These are phyloP conservation scores for Aphelenchoides avenae DNA, from an alignment of 1,140 invertebrate species.

Conservation along the genomic window DNA sequence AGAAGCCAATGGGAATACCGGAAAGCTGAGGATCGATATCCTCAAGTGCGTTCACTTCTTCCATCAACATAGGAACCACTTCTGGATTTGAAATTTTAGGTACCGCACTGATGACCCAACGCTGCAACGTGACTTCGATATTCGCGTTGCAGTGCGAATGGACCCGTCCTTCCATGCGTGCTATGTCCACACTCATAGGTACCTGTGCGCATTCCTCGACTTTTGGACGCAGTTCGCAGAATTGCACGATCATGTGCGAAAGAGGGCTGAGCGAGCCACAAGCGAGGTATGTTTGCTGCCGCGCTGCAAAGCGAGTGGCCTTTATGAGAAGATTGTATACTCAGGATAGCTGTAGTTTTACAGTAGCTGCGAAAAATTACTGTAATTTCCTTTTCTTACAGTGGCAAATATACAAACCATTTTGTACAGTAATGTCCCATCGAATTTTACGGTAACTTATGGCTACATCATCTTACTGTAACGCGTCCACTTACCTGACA, in stretches of 20 bases:
- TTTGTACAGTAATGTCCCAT: no score
- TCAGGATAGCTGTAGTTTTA: no score
- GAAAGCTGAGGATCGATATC: conserved; percentile 1
- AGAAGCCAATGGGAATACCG: no score
- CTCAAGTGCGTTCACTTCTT: conserved; percentile 4
- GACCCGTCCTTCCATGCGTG: conserved; percentile 63
- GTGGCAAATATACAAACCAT: no score
- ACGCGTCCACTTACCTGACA: no score
- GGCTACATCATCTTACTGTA: no score
- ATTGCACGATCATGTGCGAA: conserved; percentile 70
- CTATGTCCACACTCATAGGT: conserved; percentile 91
- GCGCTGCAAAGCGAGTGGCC: no score
- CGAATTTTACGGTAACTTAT: no score
- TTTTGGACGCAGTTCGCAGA: conserved; percentile 82
- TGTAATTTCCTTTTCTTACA: no score
- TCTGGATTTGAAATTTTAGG: conserved; percentile 5
- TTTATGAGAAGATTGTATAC: no score
- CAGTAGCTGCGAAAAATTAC: no score
- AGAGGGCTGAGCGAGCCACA: conserved; percentile 53
- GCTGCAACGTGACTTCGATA: conserved; percentile 20
- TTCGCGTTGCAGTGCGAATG: background rate
- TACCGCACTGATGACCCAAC: background rate
- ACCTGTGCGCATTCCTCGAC: conserved; percentile 76
- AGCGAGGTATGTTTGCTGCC: no score
- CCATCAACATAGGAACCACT: background rate